Conservation (phyloP, 2,113 vertebrate species). For the Tricholaema leucomelas region DNA sequence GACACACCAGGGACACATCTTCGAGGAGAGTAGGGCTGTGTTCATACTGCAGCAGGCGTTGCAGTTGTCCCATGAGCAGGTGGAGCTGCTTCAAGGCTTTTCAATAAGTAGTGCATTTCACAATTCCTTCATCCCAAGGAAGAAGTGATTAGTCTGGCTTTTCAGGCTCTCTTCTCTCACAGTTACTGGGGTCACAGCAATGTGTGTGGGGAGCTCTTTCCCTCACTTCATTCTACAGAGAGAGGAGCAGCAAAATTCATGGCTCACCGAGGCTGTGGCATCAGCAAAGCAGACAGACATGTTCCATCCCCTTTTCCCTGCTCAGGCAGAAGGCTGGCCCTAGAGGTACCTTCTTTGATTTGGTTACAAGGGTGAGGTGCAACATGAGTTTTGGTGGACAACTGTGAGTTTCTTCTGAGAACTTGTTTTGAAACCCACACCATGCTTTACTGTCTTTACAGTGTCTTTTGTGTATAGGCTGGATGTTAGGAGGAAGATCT, state of each 20-base stretch:
- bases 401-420: too few species aligned
- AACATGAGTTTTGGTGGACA: background rate
- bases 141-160: background rate
- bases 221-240: background rate
- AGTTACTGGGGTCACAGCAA: fast-evolving
- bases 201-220: background rate
- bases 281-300: fast-evolving
- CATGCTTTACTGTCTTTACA: too few species aligned
- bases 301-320: background rate
- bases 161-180: background rate
- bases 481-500: too few species aligned
- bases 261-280: background rate
- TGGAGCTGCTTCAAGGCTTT: background rate
- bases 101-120: background rate
- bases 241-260: background rate
- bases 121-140: background rate
- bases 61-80: background rate
- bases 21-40: background rate
- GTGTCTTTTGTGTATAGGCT: too few species aligned
- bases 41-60: fast-evolving
- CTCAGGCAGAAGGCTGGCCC: background rate
- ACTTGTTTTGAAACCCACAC: background rate
- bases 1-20: background rate
- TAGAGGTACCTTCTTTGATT: too few species aligned
- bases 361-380: too few species aligned